Evolutionary conservation across 1,140 invertebrate species (phyloP).

Genomic region (Eriocheir sinensis): DNA sequence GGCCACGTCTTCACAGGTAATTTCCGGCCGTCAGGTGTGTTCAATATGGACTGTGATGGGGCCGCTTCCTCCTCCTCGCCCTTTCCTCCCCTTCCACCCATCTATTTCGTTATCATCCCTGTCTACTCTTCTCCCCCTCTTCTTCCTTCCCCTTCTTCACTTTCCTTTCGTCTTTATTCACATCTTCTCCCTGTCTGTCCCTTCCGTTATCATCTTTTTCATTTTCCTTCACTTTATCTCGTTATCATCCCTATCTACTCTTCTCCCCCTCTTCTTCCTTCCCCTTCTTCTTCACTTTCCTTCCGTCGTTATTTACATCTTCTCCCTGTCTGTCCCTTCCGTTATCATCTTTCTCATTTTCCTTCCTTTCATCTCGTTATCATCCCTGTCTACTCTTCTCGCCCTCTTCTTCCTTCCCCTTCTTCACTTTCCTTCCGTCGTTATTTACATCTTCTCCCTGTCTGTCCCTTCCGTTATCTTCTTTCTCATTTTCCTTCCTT

Average conservation of each 20-base stretch:
- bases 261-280: neutral
- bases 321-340: too few relatives aligned
- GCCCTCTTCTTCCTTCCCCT: neutral
- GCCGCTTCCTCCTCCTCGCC: too few relatives aligned
- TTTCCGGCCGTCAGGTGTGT: too few relatives aligned
- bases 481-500: neutral
- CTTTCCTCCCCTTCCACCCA: conserved; percentile 19
- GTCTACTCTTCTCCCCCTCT: neutral
- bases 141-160: neutral
- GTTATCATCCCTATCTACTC: neutral
- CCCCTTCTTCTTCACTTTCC: neutral
- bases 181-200: neutral
- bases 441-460: too few relatives aligned
- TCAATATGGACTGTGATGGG: too few relatives aligned
- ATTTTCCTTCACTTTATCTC: too few relatives aligned
- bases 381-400: neutral
- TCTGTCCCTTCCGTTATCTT: neutral
- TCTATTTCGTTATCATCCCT: neutral
- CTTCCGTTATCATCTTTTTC: too few relatives aligned
- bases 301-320: too few relatives aligned
- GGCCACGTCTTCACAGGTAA: too few relatives aligned
- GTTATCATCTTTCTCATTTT: neutral
- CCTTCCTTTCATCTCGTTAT: neutral
- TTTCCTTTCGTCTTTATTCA: neutral
- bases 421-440: conserved; percentile 7